A percentile compares a stretch with the other conserved stretches of the same genome.
Evolutionary conservation across 2,888 invertebrate genomes (phyloP).

Genomic region (Adelognathus sp.): DNA sequence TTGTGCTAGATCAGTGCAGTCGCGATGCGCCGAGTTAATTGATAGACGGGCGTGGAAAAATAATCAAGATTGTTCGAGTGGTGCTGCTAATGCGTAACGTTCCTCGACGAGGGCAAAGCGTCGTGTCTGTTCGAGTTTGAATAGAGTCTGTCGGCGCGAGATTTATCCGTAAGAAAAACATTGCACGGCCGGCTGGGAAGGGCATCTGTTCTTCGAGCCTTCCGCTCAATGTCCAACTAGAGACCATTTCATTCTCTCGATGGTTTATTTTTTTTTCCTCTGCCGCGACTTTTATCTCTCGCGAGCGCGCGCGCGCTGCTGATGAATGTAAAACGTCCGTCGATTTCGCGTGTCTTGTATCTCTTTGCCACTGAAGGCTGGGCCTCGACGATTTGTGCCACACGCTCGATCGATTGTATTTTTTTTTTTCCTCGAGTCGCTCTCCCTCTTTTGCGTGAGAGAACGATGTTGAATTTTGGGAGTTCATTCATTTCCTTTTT

Average conservation of each 20-base stretch:
- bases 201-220: neutral
- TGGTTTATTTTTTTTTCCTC: neutral
- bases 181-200: neutral
- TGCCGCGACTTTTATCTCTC: neutral
- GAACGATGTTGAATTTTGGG: too few relatives aligned
- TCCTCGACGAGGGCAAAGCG: neutral
- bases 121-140: neutral
- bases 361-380: neutral
- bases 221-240: neutral
- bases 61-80: too few relatives aligned
- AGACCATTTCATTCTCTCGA: too few relatives aligned
- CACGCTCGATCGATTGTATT: constrained; percentile 9
- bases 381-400: neutral
- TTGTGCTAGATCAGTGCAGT: too few relatives aligned
- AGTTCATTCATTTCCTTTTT: too few relatives aligned
- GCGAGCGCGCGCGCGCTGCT: neutral
- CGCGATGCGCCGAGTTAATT: too few relatives aligned
- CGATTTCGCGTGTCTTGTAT: neutral
- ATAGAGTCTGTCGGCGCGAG: neutral
- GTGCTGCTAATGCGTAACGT: neutral
- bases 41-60: too few relatives aligned
- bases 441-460: too few relatives aligned
- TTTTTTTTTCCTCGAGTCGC: too few relatives aligned
- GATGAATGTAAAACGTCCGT: constrained; percentile 5
- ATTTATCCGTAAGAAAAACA: neutral